Evolutionary conservation across 2,797 vertebrate genomes (phyloP).

Genomic region (Chelidonichthys spinosus): DNA sequence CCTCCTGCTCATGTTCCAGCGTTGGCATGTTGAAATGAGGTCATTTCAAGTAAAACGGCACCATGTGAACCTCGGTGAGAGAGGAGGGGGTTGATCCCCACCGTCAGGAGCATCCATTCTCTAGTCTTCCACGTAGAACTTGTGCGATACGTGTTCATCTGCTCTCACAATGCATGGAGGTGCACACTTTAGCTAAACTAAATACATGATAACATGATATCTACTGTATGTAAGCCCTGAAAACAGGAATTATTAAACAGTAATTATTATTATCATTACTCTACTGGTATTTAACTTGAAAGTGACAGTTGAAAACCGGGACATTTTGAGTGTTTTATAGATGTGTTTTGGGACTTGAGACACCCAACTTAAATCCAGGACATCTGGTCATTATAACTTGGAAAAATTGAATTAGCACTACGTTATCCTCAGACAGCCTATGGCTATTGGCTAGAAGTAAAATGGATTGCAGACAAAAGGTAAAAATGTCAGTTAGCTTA

Average conservation of each 20-base stretch:
- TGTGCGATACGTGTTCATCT: not conserved
- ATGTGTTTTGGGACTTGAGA: too few species aligned
- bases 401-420: not conserved
- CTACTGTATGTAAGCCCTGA: too few species aligned
- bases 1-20: constrained; percentile 58
- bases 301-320: too few species aligned
- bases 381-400: not conserved
- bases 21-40: constrained; percentile 68
- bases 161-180: not conserved
- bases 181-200: not conserved
- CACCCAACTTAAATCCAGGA: too few species aligned
- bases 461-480: not conserved
- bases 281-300: too few species aligned
- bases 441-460: not conserved
- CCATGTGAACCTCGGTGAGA: constrained; percentile 52
- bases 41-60: constrained; percentile 71
- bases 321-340: too few species aligned
- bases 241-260: too few species aligned
- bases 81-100: constrained; percentile 5
- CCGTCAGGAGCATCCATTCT: constrained; percentile 2
- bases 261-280: too few species aligned
- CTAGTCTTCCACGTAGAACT: constrained; percentile 21
- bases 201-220: too few species aligned
- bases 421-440: not conserved
- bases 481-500: constrained; percentile 3